Conservation (phyloP, 1,140 invertebrate species). For the Trichonephila clavipes region DNA sequence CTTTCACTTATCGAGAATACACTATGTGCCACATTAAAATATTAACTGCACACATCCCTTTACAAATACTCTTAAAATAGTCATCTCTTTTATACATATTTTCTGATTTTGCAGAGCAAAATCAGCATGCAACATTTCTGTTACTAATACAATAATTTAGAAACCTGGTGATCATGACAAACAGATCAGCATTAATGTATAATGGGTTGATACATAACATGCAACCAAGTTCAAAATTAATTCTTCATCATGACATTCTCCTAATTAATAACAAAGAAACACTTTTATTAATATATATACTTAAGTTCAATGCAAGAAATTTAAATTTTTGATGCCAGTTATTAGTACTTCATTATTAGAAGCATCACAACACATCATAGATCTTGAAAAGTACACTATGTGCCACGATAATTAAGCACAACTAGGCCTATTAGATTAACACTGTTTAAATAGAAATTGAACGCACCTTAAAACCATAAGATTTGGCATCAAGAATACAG, state of each 20-base stretch:
- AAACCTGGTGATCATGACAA: not conserved
- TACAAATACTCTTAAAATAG: not conserved
- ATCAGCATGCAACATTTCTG: not conserved
- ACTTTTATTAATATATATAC: no score
- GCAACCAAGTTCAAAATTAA: no score
- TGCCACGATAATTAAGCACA: not conserved
- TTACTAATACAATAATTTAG: not conserved
- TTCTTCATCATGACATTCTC: no score
- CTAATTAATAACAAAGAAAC: no score
- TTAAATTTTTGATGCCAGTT: not conserved
- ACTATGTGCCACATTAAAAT: not conserved
- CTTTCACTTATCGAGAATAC: not conserved
- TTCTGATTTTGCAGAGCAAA: not conserved
- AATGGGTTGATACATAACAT: no score
- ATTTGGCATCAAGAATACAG: not conserved
- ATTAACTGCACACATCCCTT: not conserved
- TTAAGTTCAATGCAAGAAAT: not conserved
- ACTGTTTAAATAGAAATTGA: not conserved
- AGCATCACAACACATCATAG: not conserved
- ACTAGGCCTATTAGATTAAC: not conserved
- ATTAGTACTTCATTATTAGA: not conserved
- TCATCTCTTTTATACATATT: not conserved
- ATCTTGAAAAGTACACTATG: conserved; percentile 12
- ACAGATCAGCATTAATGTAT: no score
- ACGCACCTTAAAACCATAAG: not conserved